Evolutionary conservation across 2,888 invertebrate genomes (phyloP).

Genomic region (Nesidiocoris tenuis): DNA sequence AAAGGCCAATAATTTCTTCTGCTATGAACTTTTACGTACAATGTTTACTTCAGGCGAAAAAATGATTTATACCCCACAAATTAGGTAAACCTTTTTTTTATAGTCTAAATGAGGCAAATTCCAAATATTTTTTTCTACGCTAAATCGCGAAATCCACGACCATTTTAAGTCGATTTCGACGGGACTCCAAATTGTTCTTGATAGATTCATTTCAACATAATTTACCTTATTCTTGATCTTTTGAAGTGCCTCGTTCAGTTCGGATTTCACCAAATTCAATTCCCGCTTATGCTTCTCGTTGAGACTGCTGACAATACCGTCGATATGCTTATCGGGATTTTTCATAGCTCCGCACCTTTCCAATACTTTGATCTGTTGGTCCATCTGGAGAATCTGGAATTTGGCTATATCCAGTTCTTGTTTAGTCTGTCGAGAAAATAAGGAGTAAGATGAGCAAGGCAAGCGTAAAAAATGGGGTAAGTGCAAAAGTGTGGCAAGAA

Average conservation of each 20-base stretch:
- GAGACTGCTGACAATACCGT: constrained; percentile 46
- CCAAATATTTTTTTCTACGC: too few species aligned
- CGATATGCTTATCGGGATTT: constrained; percentile 48
- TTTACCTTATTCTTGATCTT: constrained; percentile 48
- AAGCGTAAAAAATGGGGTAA: not conserved
- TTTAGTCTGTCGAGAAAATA: constrained; percentile 33
- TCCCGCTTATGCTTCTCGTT: constrained; percentile 48
- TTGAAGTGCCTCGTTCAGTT: constrained; percentile 43
- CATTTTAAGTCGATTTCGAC: too few species aligned
- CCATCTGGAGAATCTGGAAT: constrained; percentile 45
- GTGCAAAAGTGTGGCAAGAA: not conserved
- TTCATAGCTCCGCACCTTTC: constrained; percentile 47
- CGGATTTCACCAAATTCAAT: constrained; percentile 44
- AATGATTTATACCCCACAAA: too few species aligned
- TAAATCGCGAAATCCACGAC: too few species aligned
- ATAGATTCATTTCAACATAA: too few species aligned
- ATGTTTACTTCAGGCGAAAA: too few species aligned
- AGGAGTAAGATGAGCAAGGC: not conserved
- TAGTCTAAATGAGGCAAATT: too few species aligned
- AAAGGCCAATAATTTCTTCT: too few species aligned
- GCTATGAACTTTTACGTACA: too few species aligned
- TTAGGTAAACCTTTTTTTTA: too few species aligned
- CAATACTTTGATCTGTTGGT: constrained; percentile 47
- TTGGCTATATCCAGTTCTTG: constrained; percentile 46
- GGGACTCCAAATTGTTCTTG: too few species aligned